Conservation (phyloP, 2,888 invertebrate genomes). For the Dexiosoma caninum region DNA sequence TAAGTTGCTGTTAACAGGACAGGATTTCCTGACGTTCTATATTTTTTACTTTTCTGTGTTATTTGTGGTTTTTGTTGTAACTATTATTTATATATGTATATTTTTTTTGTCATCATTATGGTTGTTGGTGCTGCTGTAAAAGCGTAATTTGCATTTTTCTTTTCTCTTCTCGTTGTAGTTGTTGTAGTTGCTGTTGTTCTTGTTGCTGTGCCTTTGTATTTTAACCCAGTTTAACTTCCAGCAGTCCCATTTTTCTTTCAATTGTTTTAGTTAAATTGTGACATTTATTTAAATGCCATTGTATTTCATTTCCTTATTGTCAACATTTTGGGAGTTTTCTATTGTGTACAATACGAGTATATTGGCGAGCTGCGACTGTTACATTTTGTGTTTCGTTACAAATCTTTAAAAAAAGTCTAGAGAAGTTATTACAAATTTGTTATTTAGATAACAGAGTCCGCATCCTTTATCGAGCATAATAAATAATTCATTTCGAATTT, state of each 20-base stretch:
- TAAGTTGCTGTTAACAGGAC: conserved; percentile 37
- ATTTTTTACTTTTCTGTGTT: conserved; percentile 29
- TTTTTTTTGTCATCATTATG: conserved; percentile 27
- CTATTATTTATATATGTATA: too few species aligned
- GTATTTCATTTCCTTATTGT: conserved; percentile 3
- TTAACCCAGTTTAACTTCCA: conserved; percentile 61
- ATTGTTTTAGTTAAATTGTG: conserved; percentile 57
- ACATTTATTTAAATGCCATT: conserved; percentile 48
- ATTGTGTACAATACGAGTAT: too few species aligned
- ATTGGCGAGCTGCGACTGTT: too few species aligned
- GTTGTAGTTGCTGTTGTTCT: too few species aligned
- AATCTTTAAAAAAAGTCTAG: not conserved
- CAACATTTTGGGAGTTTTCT: not conserved
- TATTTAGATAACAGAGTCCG: not conserved
- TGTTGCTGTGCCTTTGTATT: too few species aligned
- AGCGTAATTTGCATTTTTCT: conserved; percentile 52
- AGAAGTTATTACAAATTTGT: conserved; percentile 1
- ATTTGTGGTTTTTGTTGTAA: conserved; percentile 1
- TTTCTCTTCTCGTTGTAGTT: not conserved
- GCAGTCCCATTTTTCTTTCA: conserved; percentile 34
- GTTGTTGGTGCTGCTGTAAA: conserved; percentile 3
- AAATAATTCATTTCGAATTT: conserved; percentile 1
- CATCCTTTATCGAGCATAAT: not conserved
- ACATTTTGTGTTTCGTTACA: not conserved
- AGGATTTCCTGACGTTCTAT: conserved; percentile 59